Base-by-base conservation (phyloP, 2,113 vertebrate genomes). In the Takifugu bimaculatus region DNA sequence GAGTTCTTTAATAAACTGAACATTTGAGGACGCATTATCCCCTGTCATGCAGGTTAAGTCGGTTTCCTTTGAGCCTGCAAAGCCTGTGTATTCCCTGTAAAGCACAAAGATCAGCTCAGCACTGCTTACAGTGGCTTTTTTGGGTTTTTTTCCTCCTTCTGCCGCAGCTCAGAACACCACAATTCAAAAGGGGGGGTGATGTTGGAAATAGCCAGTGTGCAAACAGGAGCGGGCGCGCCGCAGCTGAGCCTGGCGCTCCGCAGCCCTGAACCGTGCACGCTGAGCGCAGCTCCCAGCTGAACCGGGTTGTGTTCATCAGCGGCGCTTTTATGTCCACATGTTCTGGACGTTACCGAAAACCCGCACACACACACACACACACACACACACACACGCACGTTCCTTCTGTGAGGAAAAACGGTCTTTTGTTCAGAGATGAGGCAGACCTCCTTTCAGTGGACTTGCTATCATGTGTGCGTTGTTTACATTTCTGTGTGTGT, bases 291-390 rank as follows among this genome's bases (percentile, higher is more conserved):
- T 79, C 85, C 76, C 79, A 81, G 79, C 81, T 86, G 79, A 84
- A 83, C 76, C 66, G 60, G 79, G 80, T 77, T 74, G 77, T 80
- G 75, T 85, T 85, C 87, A 85, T 89, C 86, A 85, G 83, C 75
- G 60, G 55, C 75, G 75, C 80, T 86, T 86, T 87, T 82, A 82
- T 87, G 83, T 85, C 81, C 83, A 85, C 86, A 86, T 88, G 85
- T 86, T 78, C 72, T 58, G 73, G 56, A 44, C 70, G 49, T 70
- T 81, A 60, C 77, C 61, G 69, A 72, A 78, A 80, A 74, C 78
- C 74, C 68, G 26, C 3, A 68, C 69, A 60, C 77, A 13, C 44
- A n/a, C 45, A 14, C 45, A 1, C 13, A 14, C 45, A 4, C 45
- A 14, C 45, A 14, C 45, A 14, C 45, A 6, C 12, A 5, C 4